These are phyloP conservation scores for Macrophya alboannulata DNA, from an alignment of 2,888 invertebrate genomes.

Conservation along the genomic window DNA sequence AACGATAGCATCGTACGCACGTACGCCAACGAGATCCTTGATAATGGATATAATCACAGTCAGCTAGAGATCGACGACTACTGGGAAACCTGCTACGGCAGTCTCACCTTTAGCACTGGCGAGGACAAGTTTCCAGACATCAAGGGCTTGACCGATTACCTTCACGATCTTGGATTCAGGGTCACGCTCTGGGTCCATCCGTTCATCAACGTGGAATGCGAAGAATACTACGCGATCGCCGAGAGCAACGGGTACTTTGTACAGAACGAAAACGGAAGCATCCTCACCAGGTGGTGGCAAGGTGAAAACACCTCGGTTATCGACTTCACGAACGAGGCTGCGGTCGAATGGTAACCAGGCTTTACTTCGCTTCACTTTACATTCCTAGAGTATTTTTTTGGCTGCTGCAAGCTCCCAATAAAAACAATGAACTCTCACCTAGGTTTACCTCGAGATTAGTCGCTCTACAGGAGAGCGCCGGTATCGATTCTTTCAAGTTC, in stretches of 20 bases:
- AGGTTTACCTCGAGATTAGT: conserved; percentile 81
- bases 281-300: conserved; percentile 80
- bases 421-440: not conserved
- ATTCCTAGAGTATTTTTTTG: not conserved
- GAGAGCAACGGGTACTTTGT: conserved; percentile 80
- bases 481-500: conserved; percentile 88
- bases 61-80: conserved; percentile 86
- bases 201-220: conserved; percentile 84
- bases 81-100: conserved; percentile 86
- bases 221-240: conserved; percentile 63
- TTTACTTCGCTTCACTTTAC: not conserved
- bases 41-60: conserved; percentile 81
- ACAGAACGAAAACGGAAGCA: conserved; percentile 81
- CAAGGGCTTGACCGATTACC: conserved; percentile 79
- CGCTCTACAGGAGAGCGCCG: conserved; percentile 82
- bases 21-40: conserved; percentile 82
- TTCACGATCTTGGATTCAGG: conserved; percentile 81
- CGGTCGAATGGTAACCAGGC: conserved; percentile 74
- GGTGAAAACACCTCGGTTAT: conserved; percentile 82
- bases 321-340: conserved; percentile 87
- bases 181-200: conserved; percentile 86
- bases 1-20: conserved; percentile 81
- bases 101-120: conserved; percentile 82
- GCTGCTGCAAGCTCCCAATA: not conserved
- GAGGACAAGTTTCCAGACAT: conserved; percentile 83